Evolutionary conservation across 2,888 invertebrate species (phyloP).

Genomic region (Eugnorisma glareosa): DNA sequence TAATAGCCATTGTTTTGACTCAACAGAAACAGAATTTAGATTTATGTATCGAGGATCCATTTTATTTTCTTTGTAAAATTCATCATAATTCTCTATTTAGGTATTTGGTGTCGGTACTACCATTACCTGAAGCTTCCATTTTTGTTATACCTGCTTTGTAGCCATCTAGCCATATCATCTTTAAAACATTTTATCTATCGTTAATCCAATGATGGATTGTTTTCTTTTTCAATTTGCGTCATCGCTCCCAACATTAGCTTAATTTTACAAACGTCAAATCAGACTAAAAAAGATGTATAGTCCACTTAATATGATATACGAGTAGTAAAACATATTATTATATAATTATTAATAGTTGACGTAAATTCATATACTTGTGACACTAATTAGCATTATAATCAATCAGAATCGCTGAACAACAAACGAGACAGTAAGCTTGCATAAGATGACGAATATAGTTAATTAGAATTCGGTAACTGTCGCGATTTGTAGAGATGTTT

Average conservation of each 20-base stretch:
- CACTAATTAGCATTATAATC: slow-evolving; percentile 27
- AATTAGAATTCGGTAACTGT: slow-evolving; percentile 18
- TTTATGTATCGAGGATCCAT: not conserved
- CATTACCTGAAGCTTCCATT: too few relatives aligned
- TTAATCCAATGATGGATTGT: not conserved
- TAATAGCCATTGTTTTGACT: not conserved
- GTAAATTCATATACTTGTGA: not conserved
- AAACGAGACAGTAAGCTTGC: slow-evolving; percentile 10
- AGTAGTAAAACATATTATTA: not conserved
- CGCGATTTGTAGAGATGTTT: not conserved
- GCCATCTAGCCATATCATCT: not conserved
- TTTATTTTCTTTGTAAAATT: not conserved
- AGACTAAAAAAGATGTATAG: not conserved
- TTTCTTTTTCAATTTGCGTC: not conserved
- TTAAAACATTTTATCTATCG: not conserved
- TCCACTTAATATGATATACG: not conserved
- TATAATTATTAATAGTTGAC: slow-evolving; percentile 7
- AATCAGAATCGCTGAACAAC: slow-evolving; percentile 6
- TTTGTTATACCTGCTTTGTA: not conserved
- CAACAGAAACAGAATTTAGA: not conserved
- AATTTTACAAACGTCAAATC: not conserved
- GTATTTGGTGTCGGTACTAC: not conserved
- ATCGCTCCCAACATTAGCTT: not conserved
- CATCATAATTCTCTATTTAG: not conserved
- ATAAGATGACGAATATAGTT: slow-evolving; percentile 6